Evolutionary conservation across 2,888 invertebrate species (phyloP).

Genomic region (Epinotia demarniana): DNA sequence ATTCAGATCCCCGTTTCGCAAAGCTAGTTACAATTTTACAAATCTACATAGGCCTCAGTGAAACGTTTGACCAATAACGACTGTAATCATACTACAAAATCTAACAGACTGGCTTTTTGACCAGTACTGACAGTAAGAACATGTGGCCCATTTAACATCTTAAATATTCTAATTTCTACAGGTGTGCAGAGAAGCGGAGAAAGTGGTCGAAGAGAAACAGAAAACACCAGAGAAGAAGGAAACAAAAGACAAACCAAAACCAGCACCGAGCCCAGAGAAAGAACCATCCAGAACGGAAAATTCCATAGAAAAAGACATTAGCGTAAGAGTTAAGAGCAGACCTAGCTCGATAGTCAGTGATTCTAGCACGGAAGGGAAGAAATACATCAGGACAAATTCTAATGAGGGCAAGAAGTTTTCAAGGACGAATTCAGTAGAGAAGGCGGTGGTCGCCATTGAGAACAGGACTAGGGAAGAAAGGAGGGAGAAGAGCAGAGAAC

Average conservation of each 20-base stretch:
- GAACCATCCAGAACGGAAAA: constrained; percentile 42
- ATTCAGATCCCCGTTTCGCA: too few relatives aligned
- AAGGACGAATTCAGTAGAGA: constrained; percentile 67
- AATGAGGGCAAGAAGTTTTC: constrained; percentile 62
- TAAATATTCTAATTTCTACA: constrained; percentile 47
- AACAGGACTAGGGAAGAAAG: constrained; percentile 45
- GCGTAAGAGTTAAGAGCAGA: constrained; percentile 47
- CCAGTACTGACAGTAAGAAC: too few relatives aligned
- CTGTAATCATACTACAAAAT: too few relatives aligned
- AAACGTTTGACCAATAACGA: too few relatives aligned
- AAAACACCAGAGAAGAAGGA: constrained; percentile 52
- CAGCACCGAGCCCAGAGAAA: constrained; percentile 49
- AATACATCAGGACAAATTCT: constrained; percentile 43
- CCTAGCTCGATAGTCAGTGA: constrained; percentile 47
- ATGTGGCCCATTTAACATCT: too few relatives aligned
- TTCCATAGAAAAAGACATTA: constrained; percentile 40
- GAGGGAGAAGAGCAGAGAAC: constrained; percentile 56
- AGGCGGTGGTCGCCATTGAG: constrained; percentile 48
- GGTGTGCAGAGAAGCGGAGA: constrained; percentile 79
- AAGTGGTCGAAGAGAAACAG: constrained; percentile 74
- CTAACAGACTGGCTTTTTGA: too few relatives aligned
- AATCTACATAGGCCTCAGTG: too few relatives aligned
- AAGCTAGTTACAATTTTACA: too few relatives aligned
- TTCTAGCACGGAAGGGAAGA: constrained; percentile 47
- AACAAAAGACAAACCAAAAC: constrained; percentile 49